Conservation (phyloP, 2,113 vertebrate species). For the Sceloporus undulatus region DNA sequence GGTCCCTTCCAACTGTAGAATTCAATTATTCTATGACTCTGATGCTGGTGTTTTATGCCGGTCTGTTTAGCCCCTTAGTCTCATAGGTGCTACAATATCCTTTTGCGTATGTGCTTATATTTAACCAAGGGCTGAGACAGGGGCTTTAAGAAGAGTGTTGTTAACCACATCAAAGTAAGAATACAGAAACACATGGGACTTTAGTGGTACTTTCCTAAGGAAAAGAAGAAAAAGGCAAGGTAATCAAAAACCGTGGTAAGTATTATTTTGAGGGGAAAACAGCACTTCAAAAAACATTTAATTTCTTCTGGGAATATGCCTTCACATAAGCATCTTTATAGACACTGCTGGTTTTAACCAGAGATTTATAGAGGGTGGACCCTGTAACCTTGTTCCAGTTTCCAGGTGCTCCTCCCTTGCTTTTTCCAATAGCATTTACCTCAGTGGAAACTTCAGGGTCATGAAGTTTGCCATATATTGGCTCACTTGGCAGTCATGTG, state of each 20-base stretch:
- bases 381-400: not conserved
- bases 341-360: not conserved
- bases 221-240: no score
- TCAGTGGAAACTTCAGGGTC: constrained; percentile 1
- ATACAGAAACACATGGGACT: no score
- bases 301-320: not conserved
- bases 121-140: no score
- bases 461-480: not conserved
- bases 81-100: no score
- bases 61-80: no score
- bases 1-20: no score
- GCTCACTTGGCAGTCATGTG: constrained; percentile 4
- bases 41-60: no score
- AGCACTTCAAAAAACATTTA: not conserved
- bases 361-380: not conserved
- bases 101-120: no score
- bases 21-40: no score
- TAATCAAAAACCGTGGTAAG: not conserved
- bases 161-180: not conserved
- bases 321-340: not conserved
- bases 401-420: not conserved
- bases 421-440: not conserved
- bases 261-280: not conserved
- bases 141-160: not conserved
- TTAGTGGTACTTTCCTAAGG: not conserved